phyloP scores from a whole-genome alignment of 2,113 vertebrate species.

The Pelecanoides urinatrix region DNA sequence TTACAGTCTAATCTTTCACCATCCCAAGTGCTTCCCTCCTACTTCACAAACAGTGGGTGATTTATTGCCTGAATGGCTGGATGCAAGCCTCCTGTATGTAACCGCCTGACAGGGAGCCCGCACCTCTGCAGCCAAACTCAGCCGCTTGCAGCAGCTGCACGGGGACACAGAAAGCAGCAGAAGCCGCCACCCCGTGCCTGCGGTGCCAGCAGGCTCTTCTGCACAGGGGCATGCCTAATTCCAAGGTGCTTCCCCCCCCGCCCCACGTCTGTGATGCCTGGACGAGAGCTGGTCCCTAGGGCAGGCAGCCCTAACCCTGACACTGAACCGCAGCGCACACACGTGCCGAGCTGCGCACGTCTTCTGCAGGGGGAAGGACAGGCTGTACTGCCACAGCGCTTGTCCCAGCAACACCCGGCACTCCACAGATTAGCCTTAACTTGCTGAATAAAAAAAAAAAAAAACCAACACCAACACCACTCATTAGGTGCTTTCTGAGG shows the following conservation, averaged over 20 bases:
- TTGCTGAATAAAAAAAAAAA: not conserved
- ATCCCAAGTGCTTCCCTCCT: conserved; percentile 33
- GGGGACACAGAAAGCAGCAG: not conserved
- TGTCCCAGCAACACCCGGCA: conserved; percentile 11
- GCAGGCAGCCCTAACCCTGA: not conserved
- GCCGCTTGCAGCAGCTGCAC: not conserved
- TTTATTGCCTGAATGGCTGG: conserved; percentile 40
- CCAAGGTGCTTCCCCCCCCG: not conserved
- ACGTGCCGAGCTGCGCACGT: rapidly evolving
- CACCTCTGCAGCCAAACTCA: not conserved
- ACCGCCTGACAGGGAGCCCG: not conserved
- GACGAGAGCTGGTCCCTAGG: not conserved
- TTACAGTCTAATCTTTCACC: conserved; percentile 32
- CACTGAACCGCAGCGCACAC: not conserved
- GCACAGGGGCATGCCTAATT: not conserved
- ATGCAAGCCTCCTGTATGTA: not conserved
- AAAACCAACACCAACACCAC: not conserved
- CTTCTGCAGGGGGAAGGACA: not conserved
- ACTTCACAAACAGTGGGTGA: conserved; percentile 51
- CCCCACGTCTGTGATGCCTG: rapidly evolving
- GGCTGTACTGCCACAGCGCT: not conserved
- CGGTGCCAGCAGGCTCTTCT: not conserved
- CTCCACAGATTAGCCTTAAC: not conserved
- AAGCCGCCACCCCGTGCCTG: not conserved
- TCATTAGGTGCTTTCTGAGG: conserved; percentile 21